Conservation (phyloP, 2,888 invertebrate genomes). For the Acrobasis consociella region DNA sequence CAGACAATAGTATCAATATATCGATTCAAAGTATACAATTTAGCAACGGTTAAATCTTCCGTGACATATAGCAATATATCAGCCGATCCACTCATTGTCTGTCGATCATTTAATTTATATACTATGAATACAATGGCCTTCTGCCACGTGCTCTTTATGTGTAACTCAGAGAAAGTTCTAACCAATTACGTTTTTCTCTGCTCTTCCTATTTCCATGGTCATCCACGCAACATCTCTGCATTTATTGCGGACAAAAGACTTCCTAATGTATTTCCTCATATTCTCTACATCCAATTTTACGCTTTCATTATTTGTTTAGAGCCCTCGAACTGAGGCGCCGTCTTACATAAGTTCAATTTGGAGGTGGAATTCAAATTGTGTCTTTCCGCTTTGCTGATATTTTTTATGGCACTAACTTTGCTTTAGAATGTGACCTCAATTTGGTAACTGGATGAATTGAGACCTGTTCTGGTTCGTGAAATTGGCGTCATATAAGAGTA, state of each 20-base stretch:
- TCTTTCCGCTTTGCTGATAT: constrained; percentile 35
- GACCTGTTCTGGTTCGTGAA: not conserved
- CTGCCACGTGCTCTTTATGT: constrained; percentile 18
- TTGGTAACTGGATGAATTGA: constrained; percentile 4
- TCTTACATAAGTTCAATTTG: constrained; percentile 26
- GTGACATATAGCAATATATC: constrained; percentile 19
- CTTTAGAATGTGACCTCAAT: constrained; percentile 18
- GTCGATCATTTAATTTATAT: constrained; percentile 25
- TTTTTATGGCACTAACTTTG: constrained; percentile 26
- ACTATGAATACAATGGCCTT: constrained; percentile 24
- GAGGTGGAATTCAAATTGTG: constrained; percentile 30
- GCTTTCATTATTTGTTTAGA: constrained; percentile 35
- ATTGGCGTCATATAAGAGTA: not conserved
- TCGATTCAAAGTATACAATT: not conserved
- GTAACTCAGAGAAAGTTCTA: constrained; percentile 54
- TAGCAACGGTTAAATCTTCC: constrained; percentile 4
- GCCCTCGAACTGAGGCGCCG: constrained; percentile 27
- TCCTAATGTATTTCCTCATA: constrained; percentile 33
- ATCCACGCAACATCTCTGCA: constrained; percentile 44
- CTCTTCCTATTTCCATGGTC: constrained; percentile 39
- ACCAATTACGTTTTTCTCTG: constrained; percentile 60
- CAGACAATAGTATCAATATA: not conserved
- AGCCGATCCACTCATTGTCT: constrained; percentile 22
- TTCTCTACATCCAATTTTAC: constrained; percentile 37
- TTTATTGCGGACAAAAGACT: constrained; percentile 36